phyloP scores from a whole-genome alignment of 2,888 invertebrate species.

The Callyntrura guangdongensis region DNA sequence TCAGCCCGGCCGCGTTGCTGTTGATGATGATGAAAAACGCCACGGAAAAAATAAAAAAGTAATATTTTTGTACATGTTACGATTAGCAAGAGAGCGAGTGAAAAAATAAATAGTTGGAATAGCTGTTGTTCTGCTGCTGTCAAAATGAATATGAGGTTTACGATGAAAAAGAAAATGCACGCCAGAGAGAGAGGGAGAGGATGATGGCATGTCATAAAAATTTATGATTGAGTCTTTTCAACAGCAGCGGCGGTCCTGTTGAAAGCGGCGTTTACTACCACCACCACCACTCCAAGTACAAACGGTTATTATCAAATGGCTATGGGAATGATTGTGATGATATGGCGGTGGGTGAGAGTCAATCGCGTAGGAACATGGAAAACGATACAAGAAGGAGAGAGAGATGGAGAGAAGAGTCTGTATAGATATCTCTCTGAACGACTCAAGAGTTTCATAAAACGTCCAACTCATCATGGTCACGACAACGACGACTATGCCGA shows the following conservation, averaged over 20 bases:
- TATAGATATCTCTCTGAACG: no score
- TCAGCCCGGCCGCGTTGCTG: no score
- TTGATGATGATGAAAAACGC: neutral
- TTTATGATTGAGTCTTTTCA: slow-evolving; percentile 53
- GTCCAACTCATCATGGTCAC: neutral
- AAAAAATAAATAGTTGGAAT: neutral
- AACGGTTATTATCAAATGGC: neutral
- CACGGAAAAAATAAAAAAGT: neutral
- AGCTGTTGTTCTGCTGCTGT: neutral
- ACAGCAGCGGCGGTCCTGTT: neutral
- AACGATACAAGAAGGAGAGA: neutral
- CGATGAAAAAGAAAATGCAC: no score
- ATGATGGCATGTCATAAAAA: slow-evolving; percentile 55
- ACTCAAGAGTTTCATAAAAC: neutral
- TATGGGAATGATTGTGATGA: neutral
- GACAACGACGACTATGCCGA: neutral
- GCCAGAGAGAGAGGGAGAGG: neutral
- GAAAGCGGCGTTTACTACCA: neutral
- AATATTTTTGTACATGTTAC: neutral
- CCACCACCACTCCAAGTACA: neutral
- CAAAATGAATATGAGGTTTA: neutral
- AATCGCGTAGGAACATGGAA: no score
- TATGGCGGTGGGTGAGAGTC: slow-evolving; percentile 15
- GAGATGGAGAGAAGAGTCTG: neutral
- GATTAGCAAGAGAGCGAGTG: neutral